Evolutionary conservation across 2,888 invertebrate genomes (phyloP).

Genomic region (Microctonus brassicae): DNA sequence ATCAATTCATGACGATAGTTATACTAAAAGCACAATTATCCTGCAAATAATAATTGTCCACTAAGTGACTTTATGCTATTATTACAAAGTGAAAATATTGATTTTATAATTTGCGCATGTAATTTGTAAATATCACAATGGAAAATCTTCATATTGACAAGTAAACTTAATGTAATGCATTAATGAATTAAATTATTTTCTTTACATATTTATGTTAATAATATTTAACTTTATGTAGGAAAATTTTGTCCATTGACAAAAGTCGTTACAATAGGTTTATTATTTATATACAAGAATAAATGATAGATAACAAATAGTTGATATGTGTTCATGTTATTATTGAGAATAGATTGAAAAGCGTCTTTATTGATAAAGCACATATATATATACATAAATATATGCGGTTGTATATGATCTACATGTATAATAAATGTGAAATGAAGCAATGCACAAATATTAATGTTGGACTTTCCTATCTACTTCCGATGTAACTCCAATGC

Average conservation of each 20-base stretch:
- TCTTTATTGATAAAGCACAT: constrained; percentile 35
- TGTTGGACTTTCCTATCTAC: constrained; percentile 16
- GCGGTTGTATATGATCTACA: no score
- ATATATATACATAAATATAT: neutral
- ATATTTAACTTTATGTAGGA: neutral
- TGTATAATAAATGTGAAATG: constrained; percentile 15
- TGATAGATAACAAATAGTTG: constrained; percentile 24
- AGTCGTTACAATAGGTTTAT: constrained; percentile 45
- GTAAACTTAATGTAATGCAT: no score
- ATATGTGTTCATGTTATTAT: constrained; percentile 30
- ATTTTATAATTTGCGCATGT: no score
- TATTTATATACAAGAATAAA: constrained; percentile 30
- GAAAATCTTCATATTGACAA: no score
- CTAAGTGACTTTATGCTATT: no score
- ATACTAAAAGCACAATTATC: no score
- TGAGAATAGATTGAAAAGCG: constrained; percentile 43
- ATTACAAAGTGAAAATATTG: no score
- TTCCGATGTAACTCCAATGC: constrained; percentile 14
- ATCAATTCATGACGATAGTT: no score
- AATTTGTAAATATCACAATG: no score
- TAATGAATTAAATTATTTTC: no score
- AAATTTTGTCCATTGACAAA: constrained; percentile 35
- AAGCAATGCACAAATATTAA: constrained; percentile 18
- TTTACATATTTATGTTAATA: no score
- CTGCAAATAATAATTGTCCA: no score